A percentile compares a stretch with the other conserved stretches of the same genome.
Conservation (phyloP, 2,113 vertebrate species). For the Apistogramma diplotaenia region DNA sequence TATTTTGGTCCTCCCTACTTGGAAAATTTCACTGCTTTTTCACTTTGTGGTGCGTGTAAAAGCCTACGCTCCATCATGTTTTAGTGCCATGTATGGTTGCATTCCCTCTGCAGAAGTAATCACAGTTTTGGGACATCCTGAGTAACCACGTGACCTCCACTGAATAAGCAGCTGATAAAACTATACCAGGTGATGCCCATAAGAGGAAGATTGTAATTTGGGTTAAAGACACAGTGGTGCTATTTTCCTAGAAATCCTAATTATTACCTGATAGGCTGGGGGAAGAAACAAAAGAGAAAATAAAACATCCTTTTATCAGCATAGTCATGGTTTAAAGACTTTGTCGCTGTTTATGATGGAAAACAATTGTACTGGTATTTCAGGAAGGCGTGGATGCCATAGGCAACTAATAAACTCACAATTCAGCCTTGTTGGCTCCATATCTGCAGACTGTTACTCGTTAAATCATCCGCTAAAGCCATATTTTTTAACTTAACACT, state of each 20-base stretch:
- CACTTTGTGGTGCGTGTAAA: not conserved
- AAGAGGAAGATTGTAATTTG: not conserved
- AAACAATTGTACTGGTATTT: not conserved
- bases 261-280: not conserved
- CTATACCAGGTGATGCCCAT: not conserved
- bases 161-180: not conserved
- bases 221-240: not conserved
- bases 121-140: not conserved
- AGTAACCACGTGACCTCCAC: not conserved
- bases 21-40: not conserved
- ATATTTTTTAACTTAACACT: constrained; percentile 27
- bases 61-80: not conserved
- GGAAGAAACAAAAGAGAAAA: not conserved
- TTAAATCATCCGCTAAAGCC: constrained; percentile 38
- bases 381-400: not conserved
- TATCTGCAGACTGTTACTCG: not conserved
- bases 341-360: not conserved
- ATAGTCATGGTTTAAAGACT: not conserved
- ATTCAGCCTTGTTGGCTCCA: not conserved
- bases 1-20: not conserved
- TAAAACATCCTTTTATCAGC: not conserved
- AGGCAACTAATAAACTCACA: not conserved
- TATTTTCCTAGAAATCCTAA: not conserved
- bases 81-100: not conserved
- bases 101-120: not conserved